Evolutionary conservation across 2,888 invertebrate species (phyloP), one percentile per base, ranked within the genome.

Genomic region (Netelia inedita): DNA sequence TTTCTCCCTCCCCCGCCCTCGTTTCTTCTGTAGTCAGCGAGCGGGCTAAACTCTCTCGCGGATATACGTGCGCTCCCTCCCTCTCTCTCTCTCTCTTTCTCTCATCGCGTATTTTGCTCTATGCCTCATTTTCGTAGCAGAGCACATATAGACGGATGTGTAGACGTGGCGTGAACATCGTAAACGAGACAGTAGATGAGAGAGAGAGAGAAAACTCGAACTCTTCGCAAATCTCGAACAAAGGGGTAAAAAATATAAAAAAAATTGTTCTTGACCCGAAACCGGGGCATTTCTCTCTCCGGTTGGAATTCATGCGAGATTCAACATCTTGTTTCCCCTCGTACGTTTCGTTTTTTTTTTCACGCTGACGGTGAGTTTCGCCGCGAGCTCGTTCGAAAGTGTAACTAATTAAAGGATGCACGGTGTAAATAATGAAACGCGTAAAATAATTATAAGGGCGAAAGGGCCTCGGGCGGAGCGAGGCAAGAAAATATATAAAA

Each of bases 1-100:
- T 23, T 88, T 88, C 87, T 88, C 79, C 83, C 87, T 90, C 91
- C 88, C 87, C 88, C 79, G 84, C 88, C 90, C 91, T 50, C 65
- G 53, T 55, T 35, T 65, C 65, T 43, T 76, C 66, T 61, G 28
- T 28, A 28, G 72, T 73, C 87, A 78, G 85, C 86, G 87, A 23
- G 76, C 85, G 88, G 87, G 89, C 91, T 91, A 89, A 76, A 28
- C 5, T 28, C 75, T 78, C 84, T 72, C 43, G 80, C 68, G 68
- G 72, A 90, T 90, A 57, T 59, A 65, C 57, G n/a, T 50, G 53
- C 87, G 87, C 88, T 89, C 87, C 88, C 79, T 85, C 87, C 90
- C 91, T 50, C 65, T 55, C 65, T 35, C 65, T 65, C 43, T 76
- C 66, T 61, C 28, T 61, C 11, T 14, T 3, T 41, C 80, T 76